Percentiles rank a stretch among this genome's conserved stretches.
These are phyloP conservation scores for Perognathus longimembris DNA, from an alignment of 2,113 vertebrate species.

Conservation along the genomic window DNA sequence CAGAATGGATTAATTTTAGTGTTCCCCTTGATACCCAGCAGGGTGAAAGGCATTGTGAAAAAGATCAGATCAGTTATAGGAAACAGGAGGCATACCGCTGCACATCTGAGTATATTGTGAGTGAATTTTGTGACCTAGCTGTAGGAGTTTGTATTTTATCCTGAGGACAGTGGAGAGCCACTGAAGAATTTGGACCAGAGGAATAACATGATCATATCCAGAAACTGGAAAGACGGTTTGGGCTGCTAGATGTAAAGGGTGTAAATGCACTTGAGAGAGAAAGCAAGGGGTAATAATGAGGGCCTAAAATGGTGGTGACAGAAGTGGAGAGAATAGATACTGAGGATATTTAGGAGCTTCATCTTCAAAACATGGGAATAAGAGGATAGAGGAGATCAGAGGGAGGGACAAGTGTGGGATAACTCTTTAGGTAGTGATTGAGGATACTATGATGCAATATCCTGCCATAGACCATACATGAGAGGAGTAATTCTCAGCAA, in stretches of 20 bases:
- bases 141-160: constrained; percentile 68
- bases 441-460: background rate
- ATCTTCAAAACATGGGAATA: background rate
- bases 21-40: constrained; percentile 57
- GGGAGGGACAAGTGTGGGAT: background rate
- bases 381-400: background rate
- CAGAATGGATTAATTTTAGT: constrained; percentile 76
- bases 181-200: constrained; percentile 73
- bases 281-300: constrained; percentile 20
- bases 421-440: background rate
- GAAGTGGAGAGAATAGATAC: background rate
- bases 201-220: constrained; percentile 58
- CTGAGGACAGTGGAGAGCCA: constrained; percentile 62
- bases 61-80: constrained; percentile 68
- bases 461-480: background rate
- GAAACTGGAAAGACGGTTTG: constrained; percentile 66
- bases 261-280: constrained; percentile 37
- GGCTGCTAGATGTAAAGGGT: background rate
- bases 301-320: background rate
- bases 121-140: constrained; percentile 69
- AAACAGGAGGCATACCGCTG: constrained; percentile 47
- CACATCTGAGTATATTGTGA: constrained; percentile 63
- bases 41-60: constrained; percentile 50
- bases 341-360: background rate
- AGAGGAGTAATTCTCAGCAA: background rate